Conservation (phyloP, 1,140 invertebrate genomes). For the Triops longicaudatus region DNA sequence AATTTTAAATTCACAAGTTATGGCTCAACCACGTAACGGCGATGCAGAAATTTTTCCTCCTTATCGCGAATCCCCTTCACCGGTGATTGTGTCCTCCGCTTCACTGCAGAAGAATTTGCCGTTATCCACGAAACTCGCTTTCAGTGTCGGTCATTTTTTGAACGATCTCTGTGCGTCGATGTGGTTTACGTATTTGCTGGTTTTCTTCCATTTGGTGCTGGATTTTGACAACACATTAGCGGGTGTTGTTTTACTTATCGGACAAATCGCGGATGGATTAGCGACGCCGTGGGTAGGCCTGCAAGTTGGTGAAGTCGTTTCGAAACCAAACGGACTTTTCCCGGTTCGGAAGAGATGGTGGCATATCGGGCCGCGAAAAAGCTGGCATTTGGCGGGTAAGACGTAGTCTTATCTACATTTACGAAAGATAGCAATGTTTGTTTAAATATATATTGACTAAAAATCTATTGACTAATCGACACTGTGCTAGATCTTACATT, state of each 20-base stretch:
- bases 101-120: background rate
- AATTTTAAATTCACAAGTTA: background rate
- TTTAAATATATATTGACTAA: too few species aligned
- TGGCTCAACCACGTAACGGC: background rate
- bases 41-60: background rate
- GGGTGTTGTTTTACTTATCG: slow-evolving; percentile 70
- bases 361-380: slow-evolving; percentile 63
- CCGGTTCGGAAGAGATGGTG: background rate
- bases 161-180: slow-evolving; percentile 93
- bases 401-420: background rate
- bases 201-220: slow-evolving; percentile 80
- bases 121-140: slow-evolving; percentile 20
- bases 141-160: slow-evolving; percentile 66
- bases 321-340: background rate
- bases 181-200: slow-evolving; percentile 95
- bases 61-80: background rate
- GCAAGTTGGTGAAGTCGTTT: slow-evolving; percentile 58
- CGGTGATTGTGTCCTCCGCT: background rate
- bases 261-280: slow-evolving; percentile 81
- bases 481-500: too few species aligned
- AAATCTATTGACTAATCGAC: too few species aligned
- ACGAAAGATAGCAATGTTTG: background rate
- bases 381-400: slow-evolving; percentile 84
- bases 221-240: slow-evolving; percentile 63
- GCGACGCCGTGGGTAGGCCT: slow-evolving; percentile 82